Conservation (phyloP, 2,888 invertebrate species). For the Hybos culiciformis region DNA sequence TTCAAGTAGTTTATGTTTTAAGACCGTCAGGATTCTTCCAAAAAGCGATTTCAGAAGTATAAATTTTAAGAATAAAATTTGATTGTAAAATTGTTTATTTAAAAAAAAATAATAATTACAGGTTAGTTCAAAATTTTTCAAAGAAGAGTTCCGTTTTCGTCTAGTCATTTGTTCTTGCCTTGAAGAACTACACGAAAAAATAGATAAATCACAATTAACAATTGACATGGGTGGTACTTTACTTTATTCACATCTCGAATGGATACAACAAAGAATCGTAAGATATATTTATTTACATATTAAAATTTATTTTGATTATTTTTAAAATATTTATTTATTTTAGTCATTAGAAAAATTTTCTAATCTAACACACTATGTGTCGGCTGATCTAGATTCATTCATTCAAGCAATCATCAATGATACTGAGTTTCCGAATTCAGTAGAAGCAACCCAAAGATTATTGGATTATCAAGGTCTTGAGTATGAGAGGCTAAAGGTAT, state of each 20-base stretch:
- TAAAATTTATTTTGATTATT: not conserved
- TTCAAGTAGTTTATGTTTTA: constrained; percentile 86
- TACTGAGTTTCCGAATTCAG: constrained; percentile 89
- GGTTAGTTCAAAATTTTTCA: constrained; percentile 70
- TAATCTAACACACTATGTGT: constrained; percentile 78
- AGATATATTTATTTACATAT: constrained; percentile 21
- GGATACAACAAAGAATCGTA: constrained; percentile 95
- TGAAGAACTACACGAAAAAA: constrained; percentile 72
- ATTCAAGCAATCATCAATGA: constrained; percentile 81
- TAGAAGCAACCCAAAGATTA: constrained; percentile 74
- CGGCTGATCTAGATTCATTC: constrained; percentile 70
- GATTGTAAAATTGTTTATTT: not conserved
- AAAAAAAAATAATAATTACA: constrained; percentile 7
- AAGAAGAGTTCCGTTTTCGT: constrained; percentile 84
- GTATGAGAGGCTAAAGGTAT: constrained; percentile 38
- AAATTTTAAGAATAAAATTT: not conserved
- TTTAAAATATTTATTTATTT: constrained; percentile 19
- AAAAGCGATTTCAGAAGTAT: constrained; percentile 86
- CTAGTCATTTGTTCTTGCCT: constrained; percentile 75
- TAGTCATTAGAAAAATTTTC: constrained; percentile 94
- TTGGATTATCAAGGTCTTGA: constrained; percentile 68
- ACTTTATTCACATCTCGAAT: constrained; percentile 83
- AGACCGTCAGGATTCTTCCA: constrained; percentile 90
- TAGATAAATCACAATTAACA: constrained; percentile 74
- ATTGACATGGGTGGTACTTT: constrained; percentile 79